Base-by-base conservation (phyloP, 2,888 invertebrate species). In the Camptogramma bilineatum region DNA sequence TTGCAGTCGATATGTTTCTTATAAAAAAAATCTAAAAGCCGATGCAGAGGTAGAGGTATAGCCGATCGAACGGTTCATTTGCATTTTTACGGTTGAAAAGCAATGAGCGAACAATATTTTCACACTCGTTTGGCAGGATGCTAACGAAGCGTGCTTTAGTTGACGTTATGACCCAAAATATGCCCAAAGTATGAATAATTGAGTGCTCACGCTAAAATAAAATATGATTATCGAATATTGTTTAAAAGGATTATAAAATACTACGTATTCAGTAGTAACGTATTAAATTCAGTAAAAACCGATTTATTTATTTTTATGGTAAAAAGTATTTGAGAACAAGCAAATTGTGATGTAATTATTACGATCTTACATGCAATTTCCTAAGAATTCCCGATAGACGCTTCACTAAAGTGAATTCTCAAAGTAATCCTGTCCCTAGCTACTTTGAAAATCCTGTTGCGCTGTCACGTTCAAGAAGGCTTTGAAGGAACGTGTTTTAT, bases 41-140 rank as follows among this genome's bases (percentile, higher is more conserved):
- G 28, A 21, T 39, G 39, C 48, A 31, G 21, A 52, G 17, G 16
- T 10, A 31, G 19, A 34, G 24, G 8, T 24, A 42, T 10, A 34
- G 44, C 13, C 44, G 51, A 61, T 60, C 52, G 59, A 62, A 52
- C 57, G 66, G 63, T 65, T 68, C 71, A 71, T 76, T 78, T 75
- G 62, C 71, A 74, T 73, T 72, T 77, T 79, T 68, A 73, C 73
- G 77, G 75, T 71, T 72, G 72, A 70, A 70, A 70, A 74, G 72
- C 72, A 71, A 73, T 78, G 73, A 68, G 55, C 66, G 74, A 72
- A 66, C 75, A 78, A 70, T 72, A 73, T 73, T 76, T 79, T 71
- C 69, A 78, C 75, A 76, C 76, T 66, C 64, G 70, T 79, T 75
- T 75, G 71, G 71, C 65, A 68, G 69, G 16, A 56, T 55, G 72